Percentiles rank a stretch among this genome's conserved stretches.
These are phyloP conservation scores for Daktulosphaira vitifoliae DNA, from an alignment of 1,140 invertebrate genomes.

Conservation along the genomic window DNA sequence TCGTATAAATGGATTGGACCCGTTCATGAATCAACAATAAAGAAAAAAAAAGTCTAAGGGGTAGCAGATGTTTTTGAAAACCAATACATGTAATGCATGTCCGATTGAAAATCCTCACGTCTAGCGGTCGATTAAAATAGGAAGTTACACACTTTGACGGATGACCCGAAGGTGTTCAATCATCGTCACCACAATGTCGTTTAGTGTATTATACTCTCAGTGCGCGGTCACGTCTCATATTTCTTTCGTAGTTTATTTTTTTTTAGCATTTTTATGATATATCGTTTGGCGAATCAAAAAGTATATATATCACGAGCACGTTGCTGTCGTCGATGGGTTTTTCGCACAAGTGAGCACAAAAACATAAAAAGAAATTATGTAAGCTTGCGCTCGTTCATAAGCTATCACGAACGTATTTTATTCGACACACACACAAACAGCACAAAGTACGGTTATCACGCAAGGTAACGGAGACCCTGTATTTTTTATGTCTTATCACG, in stretches of 20 bases:
- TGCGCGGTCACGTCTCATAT: not conserved
- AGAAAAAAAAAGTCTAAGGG: not conserved
- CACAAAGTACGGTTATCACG: too few relatives aligned
- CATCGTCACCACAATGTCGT: not conserved
- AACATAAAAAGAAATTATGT: too few relatives aligned
- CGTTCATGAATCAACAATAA: not conserved
- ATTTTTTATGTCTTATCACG: conserved; percentile 21
- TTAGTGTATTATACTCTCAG: not conserved
- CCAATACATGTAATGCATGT: not conserved
- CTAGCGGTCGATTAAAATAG: conserved; percentile 9
- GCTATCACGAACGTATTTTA: too few relatives aligned
- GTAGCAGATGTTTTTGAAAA: conserved; percentile 5
- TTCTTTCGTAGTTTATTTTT: not conserved
- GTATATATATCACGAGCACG: not conserved
- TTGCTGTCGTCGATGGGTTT: not conserved
- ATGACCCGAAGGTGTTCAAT: conserved; percentile 10
- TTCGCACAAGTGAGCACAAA: too few relatives aligned
- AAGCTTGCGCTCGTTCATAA: too few relatives aligned
- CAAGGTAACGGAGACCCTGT: not conserved
- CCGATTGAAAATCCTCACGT: conserved; percentile 1
- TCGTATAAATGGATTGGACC: not conserved
- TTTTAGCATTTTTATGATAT: not conserved
- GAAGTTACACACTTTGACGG: conserved; percentile 10
- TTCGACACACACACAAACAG: too few relatives aligned
- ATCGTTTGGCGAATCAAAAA: conserved; percentile 7